Percentiles rank a stretch among this genome's conserved stretches.
Evolutionary conservation across 2,888 invertebrate genomes (phyloP).

Genomic region (Thereva nobilitata): DNA sequence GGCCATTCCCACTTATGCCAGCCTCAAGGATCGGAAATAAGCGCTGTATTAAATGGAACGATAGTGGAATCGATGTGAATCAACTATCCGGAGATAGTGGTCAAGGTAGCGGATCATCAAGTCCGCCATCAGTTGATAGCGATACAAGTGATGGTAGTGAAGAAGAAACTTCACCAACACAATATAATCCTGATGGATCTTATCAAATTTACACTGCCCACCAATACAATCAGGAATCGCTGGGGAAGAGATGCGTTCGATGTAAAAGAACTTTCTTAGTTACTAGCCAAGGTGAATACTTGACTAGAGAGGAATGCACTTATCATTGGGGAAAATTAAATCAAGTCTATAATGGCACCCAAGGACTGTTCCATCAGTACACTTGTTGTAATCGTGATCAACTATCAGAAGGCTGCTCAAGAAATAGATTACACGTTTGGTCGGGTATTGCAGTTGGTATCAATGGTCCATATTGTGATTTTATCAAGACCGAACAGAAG

Average conservation of each 20-base stretch:
- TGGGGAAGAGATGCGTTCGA: constrained; percentile 69
- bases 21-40: constrained; percentile 43
- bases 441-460: constrained; percentile 69
- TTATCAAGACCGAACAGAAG: constrained; percentile 62
- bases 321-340: constrained; percentile 90
- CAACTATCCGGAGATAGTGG: constrained; percentile 61
- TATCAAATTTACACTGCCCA: constrained; percentile 39
- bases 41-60: constrained; percentile 40
- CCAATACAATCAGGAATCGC: constrained; percentile 44
- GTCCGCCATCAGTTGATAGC: constrained; percentile 63
- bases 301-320: constrained; percentile 73
- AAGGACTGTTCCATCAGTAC: constrained; percentile 54
- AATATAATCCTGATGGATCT: constrained; percentile 53
- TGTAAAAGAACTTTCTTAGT: constrained; percentile 75
- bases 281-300: constrained; percentile 71
- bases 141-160: constrained; percentile 52
- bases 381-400: constrained; percentile 66
- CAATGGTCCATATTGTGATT: constrained; percentile 75
- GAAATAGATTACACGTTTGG: constrained; percentile 75
- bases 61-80: constrained; percentile 37
- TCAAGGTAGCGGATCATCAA: constrained; percentile 61
- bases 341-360: constrained; percentile 54
- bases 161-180: constrained; percentile 45
- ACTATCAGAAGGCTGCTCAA: constrained; percentile 67
- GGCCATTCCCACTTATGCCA: constrained; percentile 53